Base-by-base conservation (phyloP, 2,888 invertebrate species). In the Pachliopta kotzebuea region DNA sequence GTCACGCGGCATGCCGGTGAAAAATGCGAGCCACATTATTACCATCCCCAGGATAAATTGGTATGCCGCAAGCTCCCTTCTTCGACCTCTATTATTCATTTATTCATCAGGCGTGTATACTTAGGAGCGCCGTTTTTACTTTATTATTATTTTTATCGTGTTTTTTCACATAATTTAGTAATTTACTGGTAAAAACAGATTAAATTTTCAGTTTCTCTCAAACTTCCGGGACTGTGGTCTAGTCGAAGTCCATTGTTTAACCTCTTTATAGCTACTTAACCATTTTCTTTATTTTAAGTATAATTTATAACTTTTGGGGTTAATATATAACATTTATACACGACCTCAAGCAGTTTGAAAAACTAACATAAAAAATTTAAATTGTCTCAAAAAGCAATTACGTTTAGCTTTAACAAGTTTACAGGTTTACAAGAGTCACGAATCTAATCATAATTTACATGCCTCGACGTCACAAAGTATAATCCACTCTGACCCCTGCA, bases 81-180 rank as follows among this genome's bases (percentile, higher is more conserved):
- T 78, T 83, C 80, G 79, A 83, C 83, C 81, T 84, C 79, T 79
- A 88, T 89, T 88, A 86, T 86, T 89, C 89, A 89, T 89, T 89
- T 89, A 88, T 87, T 88, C 88, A 89, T 88, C 81, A 83, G 77
- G 78, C 78, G 81, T 79, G 76, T 83, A 80, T 83, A 80, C 83
- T 79, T 77, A 79, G 75, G 74, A 67, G 66, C 63, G 67, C 63
- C 71, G 71, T 74, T 70, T 73, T 73, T 71, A 69, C 70, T 72
- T 69, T 71, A 69, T 68, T 74, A 71, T 72, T 68, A 68, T 67
- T 67, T 62, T 65, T 63, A 54, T 65, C 73, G 71, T 72, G 74
- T 74, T 80, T 78, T 81, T 73, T 73, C 79, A 71, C 78, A 74
- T 76, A 78, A 76, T 72, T 76, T 76, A 71, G 69, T 55, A 67